A percentile compares a stretch with the other conserved stretches of the same genome.
Conservation (phyloP, 2,797 vertebrate genomes). For the Champsocephalus esox region DNA sequence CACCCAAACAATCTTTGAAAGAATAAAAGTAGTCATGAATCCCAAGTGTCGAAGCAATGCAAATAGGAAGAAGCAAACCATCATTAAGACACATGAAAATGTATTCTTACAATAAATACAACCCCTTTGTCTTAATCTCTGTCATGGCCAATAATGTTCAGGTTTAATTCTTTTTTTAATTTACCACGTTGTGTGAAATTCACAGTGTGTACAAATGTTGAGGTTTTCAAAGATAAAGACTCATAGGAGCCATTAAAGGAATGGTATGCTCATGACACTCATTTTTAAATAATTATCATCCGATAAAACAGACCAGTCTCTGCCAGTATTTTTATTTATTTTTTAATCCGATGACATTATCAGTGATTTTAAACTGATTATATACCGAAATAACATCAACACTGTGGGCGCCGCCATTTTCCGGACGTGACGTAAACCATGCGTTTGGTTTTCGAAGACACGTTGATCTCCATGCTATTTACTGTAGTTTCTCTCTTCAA, state of each 20-base stretch:
- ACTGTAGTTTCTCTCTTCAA: too few species aligned
- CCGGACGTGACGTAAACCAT: too few species aligned
- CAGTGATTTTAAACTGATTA: too few species aligned
- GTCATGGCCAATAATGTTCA: background rate
- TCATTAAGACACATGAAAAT: background rate
- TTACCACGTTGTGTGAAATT: background rate
- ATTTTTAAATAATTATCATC: too few species aligned
- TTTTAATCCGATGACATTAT: too few species aligned
- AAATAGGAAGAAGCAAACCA: background rate
- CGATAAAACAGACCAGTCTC: too few species aligned
- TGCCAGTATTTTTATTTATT: too few species aligned
- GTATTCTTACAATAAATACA: conserved; percentile 1
- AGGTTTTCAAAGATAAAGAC: background rate
- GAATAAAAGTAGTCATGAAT: conserved; percentile 28
- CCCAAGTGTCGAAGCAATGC: background rate
- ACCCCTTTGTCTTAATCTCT: background rate
- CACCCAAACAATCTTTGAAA: conserved; percentile 52
- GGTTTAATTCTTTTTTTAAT: background rate
- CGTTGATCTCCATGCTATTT: too few species aligned
- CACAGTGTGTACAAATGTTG: background rate
- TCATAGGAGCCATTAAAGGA: background rate
- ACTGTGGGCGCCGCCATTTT: too few species aligned
- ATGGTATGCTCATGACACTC: too few species aligned
- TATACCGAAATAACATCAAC: too few species aligned
- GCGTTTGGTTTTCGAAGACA: too few species aligned